These are phyloP conservation scores for Drosophila borborema DNA, from an alignment of 2,888 invertebrate species.

Conservation along the genomic window DNA sequence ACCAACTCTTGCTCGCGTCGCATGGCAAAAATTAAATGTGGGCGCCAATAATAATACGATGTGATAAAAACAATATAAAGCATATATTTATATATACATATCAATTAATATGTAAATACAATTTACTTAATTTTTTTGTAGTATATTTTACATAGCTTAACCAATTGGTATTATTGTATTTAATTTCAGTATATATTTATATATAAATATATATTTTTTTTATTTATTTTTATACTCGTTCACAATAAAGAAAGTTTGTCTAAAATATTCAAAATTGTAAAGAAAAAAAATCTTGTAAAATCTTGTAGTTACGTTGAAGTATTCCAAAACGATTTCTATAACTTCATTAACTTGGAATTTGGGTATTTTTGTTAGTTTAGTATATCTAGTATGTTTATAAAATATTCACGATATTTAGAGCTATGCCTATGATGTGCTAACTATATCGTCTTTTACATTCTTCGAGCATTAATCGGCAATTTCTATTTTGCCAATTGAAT, in stretches of 20 bases:
- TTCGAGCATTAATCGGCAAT: too few species aligned
- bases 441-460: too few species aligned
- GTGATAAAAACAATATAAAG: slow-evolving; percentile 58
- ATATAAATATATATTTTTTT: slow-evolving; percentile 2
- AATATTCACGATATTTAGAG: too few species aligned
- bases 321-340: too few species aligned
- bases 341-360: too few species aligned
- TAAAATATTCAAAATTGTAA: too few species aligned
- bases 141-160: slow-evolving; percentile 18
- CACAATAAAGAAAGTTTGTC: neutral
- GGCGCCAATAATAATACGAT: slow-evolving; percentile 59
- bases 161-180: slow-evolving; percentile 26
- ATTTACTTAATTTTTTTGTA: neutral
- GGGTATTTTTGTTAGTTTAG: too few species aligned
- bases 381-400: too few species aligned
- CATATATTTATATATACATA: slow-evolving; percentile 4
- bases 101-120: slow-evolving; percentile 4
- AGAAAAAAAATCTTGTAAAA: too few species aligned
- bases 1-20: neutral
- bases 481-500: too few species aligned
- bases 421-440: too few species aligned
- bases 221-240: slow-evolving; percentile 2
- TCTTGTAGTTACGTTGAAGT: too few species aligned
- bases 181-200: slow-evolving; percentile 12
- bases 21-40: slow-evolving; percentile 53